Conservation (phyloP, 2,888 invertebrate genomes). For the Lasioglossum zephyrum region DNA sequence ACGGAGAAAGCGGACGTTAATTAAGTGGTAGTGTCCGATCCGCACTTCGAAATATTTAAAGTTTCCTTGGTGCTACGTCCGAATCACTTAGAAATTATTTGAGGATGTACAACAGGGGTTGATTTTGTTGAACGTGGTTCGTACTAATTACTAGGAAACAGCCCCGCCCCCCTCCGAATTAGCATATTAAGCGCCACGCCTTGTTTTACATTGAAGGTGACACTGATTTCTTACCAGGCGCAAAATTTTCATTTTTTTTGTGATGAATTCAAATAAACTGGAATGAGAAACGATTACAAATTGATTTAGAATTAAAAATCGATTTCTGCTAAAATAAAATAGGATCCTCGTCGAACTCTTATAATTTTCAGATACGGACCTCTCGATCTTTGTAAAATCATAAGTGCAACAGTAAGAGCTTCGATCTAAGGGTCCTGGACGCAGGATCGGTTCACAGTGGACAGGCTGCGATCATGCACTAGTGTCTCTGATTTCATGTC, state of each 20-base stretch:
- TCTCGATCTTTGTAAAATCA: background rate
- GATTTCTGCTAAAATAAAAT: background rate
- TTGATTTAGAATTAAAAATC: background rate
- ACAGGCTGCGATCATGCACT: too few relatives aligned
- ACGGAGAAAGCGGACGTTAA: slow-evolving; percentile 24
- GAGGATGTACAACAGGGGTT: background rate
- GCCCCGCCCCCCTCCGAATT: background rate
- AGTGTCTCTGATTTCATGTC: background rate
- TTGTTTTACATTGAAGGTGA: background rate
- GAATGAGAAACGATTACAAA: too few relatives aligned
- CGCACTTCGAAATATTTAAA: background rate
- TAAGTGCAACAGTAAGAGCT: too few relatives aligned
- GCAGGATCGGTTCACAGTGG: background rate
- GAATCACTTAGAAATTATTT: background rate
- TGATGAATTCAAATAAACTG: too few relatives aligned
- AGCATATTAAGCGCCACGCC: background rate
- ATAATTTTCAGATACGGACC: background rate
- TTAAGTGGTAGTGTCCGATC: slow-evolving; percentile 32
- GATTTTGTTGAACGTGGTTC: background rate
- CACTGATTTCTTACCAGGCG: background rate
- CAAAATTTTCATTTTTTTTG: background rate
- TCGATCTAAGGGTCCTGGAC: background rate
- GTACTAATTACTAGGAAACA: background rate
- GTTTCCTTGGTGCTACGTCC: background rate
- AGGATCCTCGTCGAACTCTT: background rate